Evolutionary conservation across 1,140 invertebrate genomes (phyloP), one percentile per base, ranked within the genome.

Genomic region (Spodoptera litura): DNA sequence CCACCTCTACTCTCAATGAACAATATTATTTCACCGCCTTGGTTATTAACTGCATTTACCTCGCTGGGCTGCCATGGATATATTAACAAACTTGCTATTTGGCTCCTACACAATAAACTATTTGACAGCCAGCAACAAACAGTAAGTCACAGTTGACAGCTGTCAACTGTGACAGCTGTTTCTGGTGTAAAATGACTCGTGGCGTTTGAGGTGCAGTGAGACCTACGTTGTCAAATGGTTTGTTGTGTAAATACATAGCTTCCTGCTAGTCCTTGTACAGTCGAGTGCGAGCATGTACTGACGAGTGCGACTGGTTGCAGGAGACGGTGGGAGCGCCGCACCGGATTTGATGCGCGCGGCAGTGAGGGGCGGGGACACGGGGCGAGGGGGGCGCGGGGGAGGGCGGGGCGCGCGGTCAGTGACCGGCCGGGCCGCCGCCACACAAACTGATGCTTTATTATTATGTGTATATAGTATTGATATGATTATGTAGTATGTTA

Each of bases 301-400:
- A 9, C 25, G 3, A 15, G 52, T 31, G 25, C 2, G 35, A 20
- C 12, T 5, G 15, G 13, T 56, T 86, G 13, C 87, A 93, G 91
- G 91, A 93, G 76, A 81, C 85, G 53, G 85, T 85, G 72, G 85
- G 84, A 79, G 87, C 87, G 82, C 79, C 86, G 78, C 86, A 84
- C 80, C 89, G 90, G 81, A 93, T 91, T 89, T 93, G 91, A 93
- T 93, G 87, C 83, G 86, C 78, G 83, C 83, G 49, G 64, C 62
- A 55, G 49, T 49, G 49, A 27, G 59, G 15, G 25, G 59, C 25
- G 12, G 8, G 31, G 31, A 27, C n/a, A 15, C 53, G n/a, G 53
- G 53, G 53, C 15, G 53, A 31, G 5, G 13, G 12, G 59, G 25
- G 10, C 27, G 25, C 0, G 25, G 15, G 0, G 8, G 2, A 2